Conservation (phyloP, 2,113 vertebrate species). For the Eolophus roseicapilla region DNA sequence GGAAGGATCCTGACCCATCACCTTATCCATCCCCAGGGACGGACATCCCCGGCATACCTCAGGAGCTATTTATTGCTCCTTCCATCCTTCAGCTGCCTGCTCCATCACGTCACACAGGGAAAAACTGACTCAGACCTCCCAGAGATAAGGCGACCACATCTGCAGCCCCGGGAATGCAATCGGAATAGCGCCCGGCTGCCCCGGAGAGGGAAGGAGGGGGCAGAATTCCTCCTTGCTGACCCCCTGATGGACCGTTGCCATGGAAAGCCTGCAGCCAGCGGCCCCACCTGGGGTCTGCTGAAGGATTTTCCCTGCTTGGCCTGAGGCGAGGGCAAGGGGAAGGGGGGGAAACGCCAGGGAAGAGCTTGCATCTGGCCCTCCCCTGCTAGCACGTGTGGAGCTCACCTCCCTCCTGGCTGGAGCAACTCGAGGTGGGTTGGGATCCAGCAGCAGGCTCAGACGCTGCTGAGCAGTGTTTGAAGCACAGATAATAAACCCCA, state of each 20-base stretch:
- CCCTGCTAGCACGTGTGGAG: neutral
- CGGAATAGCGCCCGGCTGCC: constrained; percentile 16
- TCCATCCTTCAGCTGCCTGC: constrained; percentile 37
- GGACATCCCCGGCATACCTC: neutral
- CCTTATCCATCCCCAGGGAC: neutral
- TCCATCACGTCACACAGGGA: constrained; percentile 13
- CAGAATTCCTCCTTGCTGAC: neutral
- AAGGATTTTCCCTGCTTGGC: constrained; percentile 57
- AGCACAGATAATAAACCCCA: neutral
- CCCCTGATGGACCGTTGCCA: constrained; percentile 55
- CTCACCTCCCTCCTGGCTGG: constrained; percentile 20
- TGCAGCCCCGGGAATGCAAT: constrained; percentile 51
- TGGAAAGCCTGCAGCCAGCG: constrained; percentile 44
- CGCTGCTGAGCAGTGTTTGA: neutral
- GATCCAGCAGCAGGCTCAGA: neutral
- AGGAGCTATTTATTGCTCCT: constrained; percentile 55
- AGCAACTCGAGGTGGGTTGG: constrained; percentile 3
- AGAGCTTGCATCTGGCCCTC: constrained; percentile 24
- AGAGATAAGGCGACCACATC: constrained; percentile 63
- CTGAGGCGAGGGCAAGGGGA: constrained; percentile 30
- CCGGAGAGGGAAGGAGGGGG: neutral
- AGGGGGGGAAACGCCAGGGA: neutral
- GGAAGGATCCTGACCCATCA: neutral
- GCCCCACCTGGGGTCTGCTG: constrained; percentile 51
- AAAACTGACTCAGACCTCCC: constrained; percentile 68